phyloP scores from a whole-genome alignment of 2,888 invertebrate genomes.

The Latheticus oryzae region DNA sequence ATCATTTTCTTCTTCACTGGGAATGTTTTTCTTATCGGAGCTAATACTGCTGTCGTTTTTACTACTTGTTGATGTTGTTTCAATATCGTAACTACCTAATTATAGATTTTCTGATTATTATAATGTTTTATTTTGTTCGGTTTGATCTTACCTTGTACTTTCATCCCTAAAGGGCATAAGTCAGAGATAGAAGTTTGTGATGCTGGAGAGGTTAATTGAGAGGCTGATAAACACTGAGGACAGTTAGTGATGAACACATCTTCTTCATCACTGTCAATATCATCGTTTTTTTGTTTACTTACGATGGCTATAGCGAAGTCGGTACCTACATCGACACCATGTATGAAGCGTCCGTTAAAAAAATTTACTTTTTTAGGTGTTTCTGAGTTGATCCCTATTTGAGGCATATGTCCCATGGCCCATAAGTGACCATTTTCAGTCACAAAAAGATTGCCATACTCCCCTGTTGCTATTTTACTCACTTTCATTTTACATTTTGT shows the following conservation, averaged over 20 bases:
- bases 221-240: constrained; percentile 73
- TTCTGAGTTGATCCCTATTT: constrained; percentile 71
- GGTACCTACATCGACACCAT: constrained; percentile 79
- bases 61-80: constrained; percentile 57
- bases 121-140: too few relatives aligned
- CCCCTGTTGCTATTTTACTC: constrained; percentile 72
- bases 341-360: constrained; percentile 76
- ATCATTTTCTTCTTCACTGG: constrained; percentile 58
- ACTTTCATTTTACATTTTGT: constrained; percentile 73
- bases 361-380: constrained; percentile 75
- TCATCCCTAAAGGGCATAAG: constrained; percentile 73
- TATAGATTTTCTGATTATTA: not conserved
- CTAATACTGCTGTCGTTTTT: constrained; percentile 54
- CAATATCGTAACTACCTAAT: constrained; percentile 61
- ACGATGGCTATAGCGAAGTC: constrained; percentile 82
- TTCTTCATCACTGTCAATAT: constrained; percentile 72
- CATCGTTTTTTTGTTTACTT: constrained; percentile 67
- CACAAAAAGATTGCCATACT: constrained; percentile 74
- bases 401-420: constrained; percentile 77
- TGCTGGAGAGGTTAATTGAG: constrained; percentile 70
- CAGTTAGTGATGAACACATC: constrained; percentile 75
- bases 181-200: constrained; percentile 74
- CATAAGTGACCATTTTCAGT: constrained; percentile 77
- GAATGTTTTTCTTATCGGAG: constrained; percentile 42
- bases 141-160: constrained; percentile 63